Base-by-base conservation (phyloP, 2,113 vertebrate genomes). In the Trochalopteron elliotii region DNA sequence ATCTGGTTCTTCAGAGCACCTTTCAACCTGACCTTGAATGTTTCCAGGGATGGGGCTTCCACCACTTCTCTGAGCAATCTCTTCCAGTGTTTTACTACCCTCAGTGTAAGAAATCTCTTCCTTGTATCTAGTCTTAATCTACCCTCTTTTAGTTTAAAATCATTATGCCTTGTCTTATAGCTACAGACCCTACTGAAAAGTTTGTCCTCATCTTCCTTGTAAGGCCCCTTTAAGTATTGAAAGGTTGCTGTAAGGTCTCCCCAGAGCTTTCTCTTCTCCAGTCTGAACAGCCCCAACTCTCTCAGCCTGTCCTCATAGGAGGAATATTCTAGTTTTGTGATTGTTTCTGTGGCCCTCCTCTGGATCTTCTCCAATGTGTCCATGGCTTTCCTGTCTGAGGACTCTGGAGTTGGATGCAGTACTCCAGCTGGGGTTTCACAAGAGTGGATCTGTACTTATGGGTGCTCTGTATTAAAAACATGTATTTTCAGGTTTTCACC, bases 371-470 rank as follows among this genome's bases (percentile, higher is more conserved):
- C 12, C 25, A 21, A 5, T 12, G 4, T 28, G 23, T 39, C 21
- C 37, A 22, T 28, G 23, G 31, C 30, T 61, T 71, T 80, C 25
- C 17, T 42, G 30, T 33, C 52, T 65, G 12, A 72, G 39, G 12
- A 21, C 15, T 45, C 67, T 1, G 3, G 25, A 86, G 9, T 3
- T 27, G 20, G 11, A n/a, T 11, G 7, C 12, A 35, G 3, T 9
- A 65, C 9, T 78, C 4, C 37, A 42, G 17, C 18, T 52, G 47
- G 21, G 5, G 4, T 79, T 80, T 67, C 47, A 57, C 10, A 11
- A 35, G 9, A 27, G 15, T 0, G 0, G 16, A n/a, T 42, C n/a
- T 60, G 5, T 28, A 31, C 24, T 47, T 4, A 4, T 11, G 4
- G 6, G 37, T 37, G 2, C 7, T 76, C 18, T 27, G 12, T 33